Evolutionary conservation across 2,797 vertebrate genomes (phyloP).

Genomic region (Danio aesculapii): DNA sequence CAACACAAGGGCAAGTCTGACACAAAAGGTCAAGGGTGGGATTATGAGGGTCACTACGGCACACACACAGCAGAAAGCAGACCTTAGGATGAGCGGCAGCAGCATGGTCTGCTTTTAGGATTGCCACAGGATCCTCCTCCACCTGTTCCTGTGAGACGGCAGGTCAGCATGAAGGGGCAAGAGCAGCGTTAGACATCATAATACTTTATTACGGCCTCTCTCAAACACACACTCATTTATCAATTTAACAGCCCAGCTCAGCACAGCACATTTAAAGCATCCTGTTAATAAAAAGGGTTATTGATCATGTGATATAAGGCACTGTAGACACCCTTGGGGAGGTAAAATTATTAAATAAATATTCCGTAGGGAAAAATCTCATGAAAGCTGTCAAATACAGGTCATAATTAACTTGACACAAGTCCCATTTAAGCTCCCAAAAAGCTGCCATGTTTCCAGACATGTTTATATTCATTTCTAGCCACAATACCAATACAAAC

Average conservation of each 20-base stretch:
- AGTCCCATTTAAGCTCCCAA: too few relatives aligned
- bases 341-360: background rate
- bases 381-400: background rate
- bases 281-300: constrained; percentile 33
- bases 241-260: background rate
- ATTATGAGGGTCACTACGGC: constrained; percentile 51
- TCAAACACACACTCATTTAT: constrained; percentile 18
- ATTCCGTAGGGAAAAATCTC: background rate
- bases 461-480: too few relatives aligned
- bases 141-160: constrained; percentile 78
- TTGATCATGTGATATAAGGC: constrained; percentile 8
- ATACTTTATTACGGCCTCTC: background rate
- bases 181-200: constrained; percentile 69
- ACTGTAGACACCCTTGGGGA: background rate
- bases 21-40: constrained; percentile 46
- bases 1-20: constrained; percentile 45
- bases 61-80: constrained; percentile 71
- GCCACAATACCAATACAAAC: too few relatives aligned
- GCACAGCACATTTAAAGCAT: constrained; percentile 5
- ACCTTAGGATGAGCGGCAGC: constrained; percentile 81
- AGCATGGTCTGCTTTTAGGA: constrained; percentile 77
- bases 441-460: too few relatives aligned
- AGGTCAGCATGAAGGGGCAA: constrained; percentile 71
- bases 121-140: constrained; percentile 81
- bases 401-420: background rate